Base-by-base conservation (phyloP, 2,797 vertebrate genomes). In the Pangasius mekongensis region DNA sequence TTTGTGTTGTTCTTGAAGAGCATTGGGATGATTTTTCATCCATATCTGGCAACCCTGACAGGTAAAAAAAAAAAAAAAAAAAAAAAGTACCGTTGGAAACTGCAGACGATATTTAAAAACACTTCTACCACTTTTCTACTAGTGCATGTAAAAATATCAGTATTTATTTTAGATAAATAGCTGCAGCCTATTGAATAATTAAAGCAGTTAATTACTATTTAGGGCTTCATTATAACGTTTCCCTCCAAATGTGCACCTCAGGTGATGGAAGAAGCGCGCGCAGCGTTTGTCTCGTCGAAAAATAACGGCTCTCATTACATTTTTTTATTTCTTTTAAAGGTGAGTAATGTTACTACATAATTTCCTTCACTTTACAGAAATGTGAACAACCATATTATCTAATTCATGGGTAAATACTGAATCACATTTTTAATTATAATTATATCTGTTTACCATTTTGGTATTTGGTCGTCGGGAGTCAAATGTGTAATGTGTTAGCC, bases 181-280 rank as follows among this genome's bases (percentile, higher is more conserved):
- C 33, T 47, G 49, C 7, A 76, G 43, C 43, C 5, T 49, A 10
- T n/a, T 49, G 5, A 47, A n/a, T 49, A 47, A 76, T 76, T 49
- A 47, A 74, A 74, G 39, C 39, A 74, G 71, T 74, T 74, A 43
- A 76, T 49, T 76, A 54, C 5, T 27, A 54, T 77, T 77, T n/a
- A 52, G 2, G 24, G 66, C 66, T 33, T 3, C 10, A 1, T 67
- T 47, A 39, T 71, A 9, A 43, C 52, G 24, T n/a, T 16, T 6
- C 27, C 36, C 69, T 71, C 22, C 33, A 71, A 39, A 73, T 43
- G 18, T 73, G 33, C 24, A 27, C 71, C 74, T 76, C 74, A 76
- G 73, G 24, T 47, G 10, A n/a, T 5, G 0, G 74, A 52, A 52
- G 43, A 77, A 16, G 39, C 22, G 13, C 43, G 13, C 24, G 24